Percentiles rank a stretch among this genome's conserved stretches.
Evolutionary conservation across 2,113 vertebrate genomes (phyloP).

Genomic region (Prunella fulvescens): DNA sequence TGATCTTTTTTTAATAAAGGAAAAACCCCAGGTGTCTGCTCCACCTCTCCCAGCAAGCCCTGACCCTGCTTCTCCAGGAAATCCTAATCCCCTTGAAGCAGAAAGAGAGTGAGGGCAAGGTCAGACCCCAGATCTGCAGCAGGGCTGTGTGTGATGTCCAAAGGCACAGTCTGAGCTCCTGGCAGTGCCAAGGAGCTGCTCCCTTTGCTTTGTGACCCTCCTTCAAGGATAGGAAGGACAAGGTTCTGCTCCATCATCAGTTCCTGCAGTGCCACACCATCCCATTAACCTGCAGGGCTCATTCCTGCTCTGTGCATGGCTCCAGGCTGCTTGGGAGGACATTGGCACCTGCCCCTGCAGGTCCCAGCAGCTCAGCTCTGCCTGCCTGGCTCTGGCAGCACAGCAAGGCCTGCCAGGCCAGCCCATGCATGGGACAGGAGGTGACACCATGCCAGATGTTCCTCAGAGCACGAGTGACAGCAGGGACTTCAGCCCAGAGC

Average conservation of each 20-base stretch:
- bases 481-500: not conserved
- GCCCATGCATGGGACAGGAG: not conserved
- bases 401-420: not conserved
- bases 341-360: not conserved
- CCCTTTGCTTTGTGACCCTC: not conserved
- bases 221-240: not conserved
- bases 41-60: not conserved
- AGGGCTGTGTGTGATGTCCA: not conserved
- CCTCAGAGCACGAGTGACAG: not conserved
- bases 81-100: not conserved
- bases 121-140: not conserved
- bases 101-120: not conserved
- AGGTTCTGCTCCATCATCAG: conserved; percentile 13
- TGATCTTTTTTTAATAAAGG: not conserved
- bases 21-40: not conserved
- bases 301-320: not conserved
- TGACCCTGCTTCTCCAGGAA: not conserved
- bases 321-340: not conserved
- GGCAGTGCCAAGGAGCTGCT: not conserved
- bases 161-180: not conserved
- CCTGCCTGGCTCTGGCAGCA: conserved; percentile 6
- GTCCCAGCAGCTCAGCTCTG: not conserved
- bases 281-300: not conserved
- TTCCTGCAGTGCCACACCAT: not conserved
- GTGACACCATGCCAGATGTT: accelerated